phyloP scores from a whole-genome alignment of 30 jellyfish, hydroid and myxozoan species.

The Aurelia coerulea region DNA sequence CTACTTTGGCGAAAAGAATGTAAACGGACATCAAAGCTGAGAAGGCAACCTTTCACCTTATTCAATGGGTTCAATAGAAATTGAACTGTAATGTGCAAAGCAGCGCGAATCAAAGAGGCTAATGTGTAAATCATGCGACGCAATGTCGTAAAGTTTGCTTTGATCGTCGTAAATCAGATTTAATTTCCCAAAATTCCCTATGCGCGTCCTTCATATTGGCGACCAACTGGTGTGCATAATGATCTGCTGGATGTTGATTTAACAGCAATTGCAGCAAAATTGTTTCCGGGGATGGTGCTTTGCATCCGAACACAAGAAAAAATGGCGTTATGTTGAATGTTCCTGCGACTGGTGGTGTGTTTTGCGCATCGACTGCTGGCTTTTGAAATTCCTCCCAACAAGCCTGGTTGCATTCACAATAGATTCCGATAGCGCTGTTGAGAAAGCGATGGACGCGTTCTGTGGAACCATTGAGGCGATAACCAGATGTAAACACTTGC shows the following conservation, averaged over 20 bases:
- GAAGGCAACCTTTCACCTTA: no score
- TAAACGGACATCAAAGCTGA: neutral
- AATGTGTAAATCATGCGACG: constrained; percentile 15
- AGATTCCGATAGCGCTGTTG: constrained; percentile 45
- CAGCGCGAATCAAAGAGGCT: neutral
- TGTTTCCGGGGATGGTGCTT: constrained; percentile 22
- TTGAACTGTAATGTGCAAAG: no score
- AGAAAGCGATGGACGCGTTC: constrained; percentile 54
- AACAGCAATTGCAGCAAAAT: neutral
- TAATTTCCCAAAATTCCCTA: neutral
- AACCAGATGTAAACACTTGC: constrained; percentile 30
- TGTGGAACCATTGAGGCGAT: constrained; percentile 54
- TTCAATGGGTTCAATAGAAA: no score
- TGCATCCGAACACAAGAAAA: constrained; percentile 33
- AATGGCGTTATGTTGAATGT: constrained; percentile 17
- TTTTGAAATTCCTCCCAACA: constrained; percentile 36
- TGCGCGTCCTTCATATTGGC: neutral
- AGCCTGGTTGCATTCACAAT: constrained; percentile 11
- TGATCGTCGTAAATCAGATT: constrained; percentile 27
- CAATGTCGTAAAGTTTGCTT: constrained; percentile 17
- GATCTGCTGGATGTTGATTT: neutral
- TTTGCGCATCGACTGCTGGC: constrained; percentile 63
- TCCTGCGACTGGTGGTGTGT: constrained; percentile 44
- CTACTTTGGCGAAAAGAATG: constrained; percentile 8
- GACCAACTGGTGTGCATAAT: neutral